Evolutionary conservation across 2,797 vertebrate genomes (phyloP), one percentile per base, ranked within the genome.

Genomic region (Molothrus ater): DNA sequence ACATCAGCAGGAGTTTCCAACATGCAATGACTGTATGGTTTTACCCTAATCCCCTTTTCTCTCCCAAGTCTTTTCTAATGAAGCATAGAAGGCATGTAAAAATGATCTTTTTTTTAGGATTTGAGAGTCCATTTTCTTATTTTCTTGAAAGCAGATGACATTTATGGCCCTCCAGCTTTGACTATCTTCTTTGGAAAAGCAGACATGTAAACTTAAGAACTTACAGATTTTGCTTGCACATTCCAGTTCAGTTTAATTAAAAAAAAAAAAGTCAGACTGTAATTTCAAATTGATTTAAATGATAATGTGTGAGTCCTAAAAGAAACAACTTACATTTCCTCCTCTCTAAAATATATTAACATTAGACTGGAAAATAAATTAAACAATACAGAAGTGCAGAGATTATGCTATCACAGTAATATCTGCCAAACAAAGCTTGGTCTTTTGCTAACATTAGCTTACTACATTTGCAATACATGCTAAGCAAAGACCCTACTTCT

Each of bases 401-500:
- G 78, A 91, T 94, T 96, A 92, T 94, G 86, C 88, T 96, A 76
- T 75, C 90, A 95, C 88, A 74, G 43, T 86, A 95, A 70, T 85
- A 93, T 92, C 65, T 91, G 86, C 95, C 95, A 92, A 93, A 95
- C 78, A 86, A 97, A 96, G 86, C 79, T 56, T 10, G 88, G 86
- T 96, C 86, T 94, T 96, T 96, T 97, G 94, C 93, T 97, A 96
- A 88, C 94, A 85, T 94, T 95, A 86, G 96, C 93, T 97, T 95
- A 97, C 95, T 91, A 97, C 93, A 92, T 92, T 90, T 92, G 84
- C 92, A 97, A 96, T 78, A 86, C 83, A 97, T 96, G 96, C 93
- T 95, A 97, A 97, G 96, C 90, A 97, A 97, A 97, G 93, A 97
- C 87, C 96, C 94, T 97, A 97, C 79, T 86, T 97, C 90, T 96